phyloP scores from a whole-genome alignment of 2,888 invertebrate genomes.

The Reticulitermes lucifugus region DNA sequence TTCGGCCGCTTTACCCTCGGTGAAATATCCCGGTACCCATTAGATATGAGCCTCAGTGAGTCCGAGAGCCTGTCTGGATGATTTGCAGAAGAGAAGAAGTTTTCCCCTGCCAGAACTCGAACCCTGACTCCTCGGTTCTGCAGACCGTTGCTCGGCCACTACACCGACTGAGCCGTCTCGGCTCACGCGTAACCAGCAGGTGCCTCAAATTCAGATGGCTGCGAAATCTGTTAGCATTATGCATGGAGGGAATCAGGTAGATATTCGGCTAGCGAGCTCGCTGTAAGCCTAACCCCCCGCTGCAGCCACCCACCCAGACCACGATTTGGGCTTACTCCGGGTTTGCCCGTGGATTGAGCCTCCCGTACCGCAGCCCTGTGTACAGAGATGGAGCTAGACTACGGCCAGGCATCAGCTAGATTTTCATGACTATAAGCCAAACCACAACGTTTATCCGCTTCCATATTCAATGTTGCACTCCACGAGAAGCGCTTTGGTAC shows the following conservation, averaged over 20 bases:
- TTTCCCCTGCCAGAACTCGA: too few species aligned
- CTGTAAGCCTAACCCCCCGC: background rate
- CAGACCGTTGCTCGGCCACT: too few species aligned
- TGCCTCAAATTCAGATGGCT: too few species aligned
- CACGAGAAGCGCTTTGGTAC: background rate
- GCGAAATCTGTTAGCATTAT: too few species aligned
- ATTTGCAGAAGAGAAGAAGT: too few species aligned
- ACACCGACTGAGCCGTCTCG: too few species aligned
- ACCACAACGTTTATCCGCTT: slow-evolving; percentile 10
- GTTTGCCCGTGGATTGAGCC: background rate
- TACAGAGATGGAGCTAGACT: background rate
- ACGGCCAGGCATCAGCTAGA: background rate
- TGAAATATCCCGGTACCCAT: too few species aligned
- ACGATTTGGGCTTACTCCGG: background rate
- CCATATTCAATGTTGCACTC: slow-evolving; percentile 1
- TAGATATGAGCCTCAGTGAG: too few species aligned
- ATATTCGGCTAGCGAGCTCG: background rate
- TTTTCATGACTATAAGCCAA: background rate
- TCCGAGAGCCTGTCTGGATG: too few species aligned
- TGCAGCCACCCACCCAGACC: background rate
- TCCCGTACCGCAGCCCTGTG: background rate
- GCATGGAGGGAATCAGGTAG: background rate
- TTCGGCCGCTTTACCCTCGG: too few species aligned
- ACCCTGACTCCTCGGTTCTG: too few species aligned
- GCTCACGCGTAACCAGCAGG: too few species aligned